Conservation (phyloP, 2,797 vertebrate genomes). For the Enoplosus armatus region DNA sequence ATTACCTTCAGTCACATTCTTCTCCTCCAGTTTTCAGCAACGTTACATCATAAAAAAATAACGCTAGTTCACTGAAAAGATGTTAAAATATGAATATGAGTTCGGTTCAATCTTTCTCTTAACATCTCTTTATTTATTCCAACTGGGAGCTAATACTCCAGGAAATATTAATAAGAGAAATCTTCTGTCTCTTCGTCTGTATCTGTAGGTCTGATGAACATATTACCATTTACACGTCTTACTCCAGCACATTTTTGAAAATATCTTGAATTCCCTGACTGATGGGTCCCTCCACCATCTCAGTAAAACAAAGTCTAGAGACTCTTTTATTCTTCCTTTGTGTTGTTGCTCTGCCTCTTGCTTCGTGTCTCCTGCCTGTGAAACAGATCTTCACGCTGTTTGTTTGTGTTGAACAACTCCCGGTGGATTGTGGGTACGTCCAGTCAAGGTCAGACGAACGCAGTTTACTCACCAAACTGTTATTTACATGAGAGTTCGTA, state of each 20-base stretch:
- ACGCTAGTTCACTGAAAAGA: neutral
- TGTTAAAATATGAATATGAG: no score
- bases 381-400: neutral
- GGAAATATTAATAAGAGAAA: no score
- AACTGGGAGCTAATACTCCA: no score
- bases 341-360: neutral
- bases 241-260: no score
- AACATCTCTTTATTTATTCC: neutral
- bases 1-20: neutral
- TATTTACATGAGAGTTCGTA: neutral
- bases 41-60: neutral
- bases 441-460: conserved; percentile 9
- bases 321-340: no score
- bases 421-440: neutral
- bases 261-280: neutral
- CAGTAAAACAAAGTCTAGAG: no score
- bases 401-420: neutral
- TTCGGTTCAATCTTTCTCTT: no score
- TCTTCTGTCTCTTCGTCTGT: no score
- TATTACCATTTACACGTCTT: no score
- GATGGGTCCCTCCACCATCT: neutral
- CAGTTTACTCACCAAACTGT: neutral
- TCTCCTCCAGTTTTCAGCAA: neutral
- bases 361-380: neutral
- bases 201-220: neutral